Evolutionary conservation across 2,888 invertebrate genomes (phyloP).

Genomic region (Rotaria magnacalcarata): DNA sequence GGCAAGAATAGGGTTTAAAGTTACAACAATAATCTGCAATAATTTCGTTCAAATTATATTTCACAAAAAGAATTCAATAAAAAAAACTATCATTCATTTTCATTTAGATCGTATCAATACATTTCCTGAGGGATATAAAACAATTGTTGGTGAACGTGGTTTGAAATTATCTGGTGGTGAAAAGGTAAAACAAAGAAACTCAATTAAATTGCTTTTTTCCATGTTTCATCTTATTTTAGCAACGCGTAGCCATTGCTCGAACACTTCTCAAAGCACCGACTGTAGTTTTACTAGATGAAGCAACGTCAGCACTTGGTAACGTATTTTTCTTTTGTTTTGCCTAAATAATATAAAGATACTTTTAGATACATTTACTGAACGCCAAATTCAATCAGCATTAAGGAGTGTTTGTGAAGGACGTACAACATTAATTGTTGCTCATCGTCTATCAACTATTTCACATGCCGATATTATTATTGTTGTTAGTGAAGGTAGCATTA

Average conservation of each 20-base stretch:
- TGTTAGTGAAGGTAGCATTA: conserved; percentile 80
- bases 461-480: conserved; percentile 91
- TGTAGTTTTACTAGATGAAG: conserved; percentile 83
- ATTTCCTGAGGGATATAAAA: conserved; percentile 55
- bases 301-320: conserved; percentile 69
- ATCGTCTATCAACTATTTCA: conserved; percentile 82
- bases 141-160: conserved; percentile 81
- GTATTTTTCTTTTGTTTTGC: background rate
- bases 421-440: conserved; percentile 88
- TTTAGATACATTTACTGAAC: conserved; percentile 90
- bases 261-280: conserved; percentile 85
- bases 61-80: conserved; percentile 69
- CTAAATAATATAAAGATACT: conserved; percentile 60
- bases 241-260: conserved; percentile 89
- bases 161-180: conserved; percentile 90
- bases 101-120: conserved; percentile 37
- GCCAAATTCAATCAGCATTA: conserved; percentile 70
- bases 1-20: no score
- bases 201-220: no score
- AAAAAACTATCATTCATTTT: background rate
- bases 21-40: no score
- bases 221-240: conserved; percentile 55
- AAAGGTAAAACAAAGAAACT: conserved; percentile 62
- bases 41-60: no score
- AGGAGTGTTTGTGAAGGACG: conserved; percentile 68